Evolutionary conservation across 1,140 invertebrate species (phyloP), one percentile per base, ranked within the genome.

Genomic region (Nasonia giraulti): DNA sequence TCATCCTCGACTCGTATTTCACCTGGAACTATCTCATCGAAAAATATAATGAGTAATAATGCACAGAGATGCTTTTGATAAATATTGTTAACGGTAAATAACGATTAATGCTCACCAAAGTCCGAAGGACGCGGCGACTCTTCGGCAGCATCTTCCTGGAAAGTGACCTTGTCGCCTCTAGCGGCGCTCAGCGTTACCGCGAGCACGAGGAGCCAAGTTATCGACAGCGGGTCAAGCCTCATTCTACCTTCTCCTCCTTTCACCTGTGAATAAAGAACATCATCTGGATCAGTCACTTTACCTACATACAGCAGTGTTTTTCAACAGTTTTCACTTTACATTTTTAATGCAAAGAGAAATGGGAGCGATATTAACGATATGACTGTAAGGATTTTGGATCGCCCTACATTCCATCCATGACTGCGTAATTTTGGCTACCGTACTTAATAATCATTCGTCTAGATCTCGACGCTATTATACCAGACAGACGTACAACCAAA

Each of bases 121-220:
- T 37, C 40, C 17, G 55, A 6, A 7, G 55, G 17, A 20, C 40
- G 74, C 12, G 7, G 44, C 2, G 12, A 6, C 20, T 55, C 14
- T 8, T 50, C 78, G 50, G 23, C 12, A 44, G 10, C n/a, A n/a
- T 82, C 87, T 79, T 91, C 91, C 85, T 89, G 84, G 86, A 91
- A 92, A 47, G 88, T 91, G 85, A 92, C 74, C 86, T 87, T 89
- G 76, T 91, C 89, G 71, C 71, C 88, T 37, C 50, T 80, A 84
- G 89, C 87, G 80, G 87, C 80, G 62, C 84, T 85, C 68, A 82
- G 83, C 33, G 83, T 89, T 89, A 90, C 87, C 86, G 86, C 86
- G 86, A 91, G 86, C 84, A 89, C 80, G 75, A 91, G 68, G 82
- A 87, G 83, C 55, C 85, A 87, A 76, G 85, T 90, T 89, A 91